Percentiles rank a stretch among this genome's conserved stretches.
Conservation (phyloP, 2,888 invertebrate species). For the Conops quadrifasciatus region DNA sequence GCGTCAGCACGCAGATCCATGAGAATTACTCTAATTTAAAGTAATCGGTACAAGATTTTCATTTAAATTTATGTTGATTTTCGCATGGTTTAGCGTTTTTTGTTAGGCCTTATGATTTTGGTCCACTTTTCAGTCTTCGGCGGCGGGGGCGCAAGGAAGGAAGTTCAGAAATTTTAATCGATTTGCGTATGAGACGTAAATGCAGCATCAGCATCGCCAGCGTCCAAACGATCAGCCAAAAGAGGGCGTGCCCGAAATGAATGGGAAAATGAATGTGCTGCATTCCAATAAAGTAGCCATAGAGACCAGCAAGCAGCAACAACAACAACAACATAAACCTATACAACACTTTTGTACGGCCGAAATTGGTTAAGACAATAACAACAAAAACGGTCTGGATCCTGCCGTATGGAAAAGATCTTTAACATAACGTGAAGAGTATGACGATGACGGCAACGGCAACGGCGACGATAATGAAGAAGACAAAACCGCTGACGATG, state of each 20-base stretch:
- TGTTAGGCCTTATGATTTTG: not conserved
- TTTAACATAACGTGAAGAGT: not conserved
- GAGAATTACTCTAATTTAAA: conserved; percentile 65
- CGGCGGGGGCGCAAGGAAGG: conserved; percentile 24
- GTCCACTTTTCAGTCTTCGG: not conserved
- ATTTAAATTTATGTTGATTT: conserved; percentile 47
- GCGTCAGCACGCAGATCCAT: conserved; percentile 49
- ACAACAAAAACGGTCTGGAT: not conserved
- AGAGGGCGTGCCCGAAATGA: conserved; percentile 61
- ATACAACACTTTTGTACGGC: conserved; percentile 27
- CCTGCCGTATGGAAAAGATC: conserved; percentile 11
- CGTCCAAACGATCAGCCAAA: conserved; percentile 59
- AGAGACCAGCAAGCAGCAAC: conserved; percentile 11
- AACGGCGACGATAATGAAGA: conserved; percentile 34
- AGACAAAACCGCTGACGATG: not conserved
- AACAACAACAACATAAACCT: conserved; percentile 21
- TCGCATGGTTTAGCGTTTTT: not conserved
- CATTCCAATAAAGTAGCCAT: conserved; percentile 35
- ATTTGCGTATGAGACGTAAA: conserved; percentile 60
- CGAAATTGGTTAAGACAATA: conserved; percentile 45
- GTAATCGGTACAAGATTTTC: conserved; percentile 62
- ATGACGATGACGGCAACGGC: conserved; percentile 17
- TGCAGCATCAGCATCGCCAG: conserved; percentile 40
- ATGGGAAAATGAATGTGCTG: conserved; percentile 59
- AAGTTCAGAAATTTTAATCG: conserved; percentile 61